Conservation (phyloP, 2,797 vertebrate genomes). For the Babyrousa celebensis region DNA sequence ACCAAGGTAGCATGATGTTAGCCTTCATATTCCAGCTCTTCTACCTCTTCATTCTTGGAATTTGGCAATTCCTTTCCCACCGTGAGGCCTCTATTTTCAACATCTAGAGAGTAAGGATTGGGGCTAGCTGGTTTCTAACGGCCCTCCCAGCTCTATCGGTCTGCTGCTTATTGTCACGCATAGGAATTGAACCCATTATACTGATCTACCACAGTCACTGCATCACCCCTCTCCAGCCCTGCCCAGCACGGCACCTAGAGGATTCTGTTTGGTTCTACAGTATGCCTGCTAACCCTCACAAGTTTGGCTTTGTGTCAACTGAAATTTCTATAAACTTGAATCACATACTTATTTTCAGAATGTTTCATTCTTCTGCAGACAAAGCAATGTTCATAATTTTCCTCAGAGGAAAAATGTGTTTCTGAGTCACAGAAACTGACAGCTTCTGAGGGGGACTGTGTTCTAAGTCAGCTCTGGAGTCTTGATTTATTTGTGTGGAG, state of each 20-base stretch:
- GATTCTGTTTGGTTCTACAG: not conserved
- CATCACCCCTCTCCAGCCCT: not conserved
- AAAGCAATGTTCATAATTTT: not conserved
- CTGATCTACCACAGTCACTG: not conserved
- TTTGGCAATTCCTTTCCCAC: not conserved
- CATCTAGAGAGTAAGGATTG: not conserved
- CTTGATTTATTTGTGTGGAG: not conserved
- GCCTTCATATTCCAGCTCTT: not conserved
- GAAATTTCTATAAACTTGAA: not conserved
- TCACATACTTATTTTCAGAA: conserved; percentile 28
- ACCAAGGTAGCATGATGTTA: not conserved
- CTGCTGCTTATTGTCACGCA: not conserved
- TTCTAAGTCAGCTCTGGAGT: not conserved
- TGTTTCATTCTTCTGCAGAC: not conserved
- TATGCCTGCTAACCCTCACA: not conserved
- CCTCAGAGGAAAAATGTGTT: not conserved
- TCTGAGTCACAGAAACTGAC: conserved; percentile 24
- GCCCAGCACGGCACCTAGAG: accelerated
- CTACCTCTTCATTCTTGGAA: not conserved
- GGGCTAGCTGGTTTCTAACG: not conserved
- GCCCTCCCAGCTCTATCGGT: not conserved
- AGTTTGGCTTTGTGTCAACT: not conserved
- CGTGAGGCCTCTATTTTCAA: not conserved
- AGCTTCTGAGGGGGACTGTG: not conserved
- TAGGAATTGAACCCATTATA: not conserved